Evolutionary conservation across 1,140 invertebrate species (phyloP), one percentile per base, ranked within the genome.

Genomic region (Cecropterus lyciades): DNA sequence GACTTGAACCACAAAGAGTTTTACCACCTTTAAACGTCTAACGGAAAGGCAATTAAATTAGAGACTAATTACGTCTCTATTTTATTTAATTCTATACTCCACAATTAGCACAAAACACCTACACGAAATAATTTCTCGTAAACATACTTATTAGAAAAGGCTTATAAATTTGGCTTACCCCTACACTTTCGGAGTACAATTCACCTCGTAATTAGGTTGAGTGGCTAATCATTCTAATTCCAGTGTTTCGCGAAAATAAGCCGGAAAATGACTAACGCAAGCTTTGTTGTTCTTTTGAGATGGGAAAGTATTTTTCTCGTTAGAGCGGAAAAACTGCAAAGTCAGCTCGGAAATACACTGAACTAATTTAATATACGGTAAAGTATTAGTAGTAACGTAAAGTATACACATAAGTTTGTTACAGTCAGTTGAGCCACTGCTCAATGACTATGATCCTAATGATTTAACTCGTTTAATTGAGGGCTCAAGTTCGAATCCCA

Each of bases 181-280:
- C 42, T 15, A 15, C 42, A 15, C 42, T 45, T 45, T 45, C 42
- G 14, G 45, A 46, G 16, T 14, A 20, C 16, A 46, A 20, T 46
- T 46, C 20, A 46, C 45, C 20, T 20, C 45, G 16, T 46, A 46
- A 46, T 46, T 46, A 46, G 45, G 51, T 33, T 53, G 30, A 53
- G 51, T 53, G 51, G 51, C 27, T 53, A 37, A 53, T 53, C 51
- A 53, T 53, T 33, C 49, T 52, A 15, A 52, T 52, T 53, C 14
- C 51, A 11, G n/a, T 53, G 51, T 37, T 53, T 53, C 51, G 49
- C 13, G 51, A 33, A 52, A 53, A 20, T 37, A 33, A 37, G 51
- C 6, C 51, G 30, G 51, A 53, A 53, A 53, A 53, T 53, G 24
- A 37, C 20, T 53, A 11, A 15, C 1, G 30, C 2, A 9, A 33